These are phyloP conservation scores for Gymnarchus niloticus DNA, from an alignment of 2,113 vertebrate species.

Conservation along the genomic window DNA sequence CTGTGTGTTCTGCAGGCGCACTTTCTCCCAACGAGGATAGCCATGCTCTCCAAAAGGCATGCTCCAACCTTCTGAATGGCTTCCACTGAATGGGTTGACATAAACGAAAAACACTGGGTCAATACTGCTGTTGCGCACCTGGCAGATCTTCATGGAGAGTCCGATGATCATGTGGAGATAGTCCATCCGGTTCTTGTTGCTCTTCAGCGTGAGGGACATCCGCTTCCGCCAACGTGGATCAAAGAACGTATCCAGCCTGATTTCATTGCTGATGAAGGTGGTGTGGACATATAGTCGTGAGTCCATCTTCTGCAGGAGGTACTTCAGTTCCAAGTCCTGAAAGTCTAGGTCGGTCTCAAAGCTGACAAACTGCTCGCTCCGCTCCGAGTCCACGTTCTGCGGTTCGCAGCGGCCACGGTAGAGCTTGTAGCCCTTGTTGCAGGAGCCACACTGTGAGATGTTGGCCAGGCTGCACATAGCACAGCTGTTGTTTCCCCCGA, in stretches of 20 bases:
- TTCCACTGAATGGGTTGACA: constrained; percentile 94
- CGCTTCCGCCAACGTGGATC: constrained; percentile 96
- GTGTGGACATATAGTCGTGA: constrained; percentile 94
- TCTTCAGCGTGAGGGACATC: constrained; percentile 97
- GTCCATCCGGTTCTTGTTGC: constrained; percentile 99
- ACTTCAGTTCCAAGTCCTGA: constrained; percentile 97
- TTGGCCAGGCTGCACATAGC: constrained; percentile 99
- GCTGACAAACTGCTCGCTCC: constrained; percentile 98
- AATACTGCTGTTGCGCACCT: constrained; percentile 95
- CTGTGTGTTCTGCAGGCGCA: constrained; percentile 88
- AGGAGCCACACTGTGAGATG: constrained; percentile 96
- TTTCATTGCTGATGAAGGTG: constrained; percentile 98
- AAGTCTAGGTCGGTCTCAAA: constrained; percentile 98
- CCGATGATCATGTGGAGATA: constrained; percentile 98
- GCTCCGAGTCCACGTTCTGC: constrained; percentile 97
- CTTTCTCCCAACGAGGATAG: constrained; percentile 95
- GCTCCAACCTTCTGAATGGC: constrained; percentile 98
- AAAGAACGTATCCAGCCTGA: constrained; percentile 95
- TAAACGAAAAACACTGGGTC: constrained; percentile 98
- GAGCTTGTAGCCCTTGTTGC: constrained; percentile 98
- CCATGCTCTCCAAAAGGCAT: constrained; percentile 97
- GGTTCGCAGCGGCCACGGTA: constrained; percentile 94
- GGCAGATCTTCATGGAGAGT: constrained; percentile 97
- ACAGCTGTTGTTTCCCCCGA: constrained; percentile 97
- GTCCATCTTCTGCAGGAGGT: constrained; percentile 97